A percentile compares a stretch with the other conserved stretches of the same genome.
Evolutionary conservation across 2,888 invertebrate genomes (phyloP).

Genomic region (Protula sp.): DNA sequence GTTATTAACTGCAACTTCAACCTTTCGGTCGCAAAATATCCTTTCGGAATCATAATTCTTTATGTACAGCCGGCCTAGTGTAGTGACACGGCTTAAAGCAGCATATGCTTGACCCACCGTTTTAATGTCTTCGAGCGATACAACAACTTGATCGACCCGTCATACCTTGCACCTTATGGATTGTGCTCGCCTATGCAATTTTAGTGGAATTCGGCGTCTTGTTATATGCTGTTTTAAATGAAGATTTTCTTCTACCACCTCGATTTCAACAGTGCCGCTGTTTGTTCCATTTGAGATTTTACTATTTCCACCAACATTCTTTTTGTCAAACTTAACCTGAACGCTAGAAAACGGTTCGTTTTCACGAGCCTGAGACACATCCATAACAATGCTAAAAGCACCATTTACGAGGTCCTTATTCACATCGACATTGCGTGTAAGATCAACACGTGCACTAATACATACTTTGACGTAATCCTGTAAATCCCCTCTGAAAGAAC

Average conservation of each 20-base stretch:
- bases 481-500: too few species aligned
- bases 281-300: too few species aligned
- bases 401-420: background rate
- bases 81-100: background rate
- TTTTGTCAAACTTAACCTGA: background rate
- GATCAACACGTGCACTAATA: background rate
- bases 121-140: background rate
- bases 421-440: background rate
- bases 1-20: too few species aligned
- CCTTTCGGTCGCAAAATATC: too few species aligned
- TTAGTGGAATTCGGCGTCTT: background rate
- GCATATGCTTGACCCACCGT: background rate
- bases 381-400: too few species aligned
- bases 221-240: too few species aligned
- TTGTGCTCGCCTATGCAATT: background rate
- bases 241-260: too few species aligned
- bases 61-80: background rate
- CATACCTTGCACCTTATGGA: background rate
- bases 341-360: background rate
- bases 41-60: background rate
- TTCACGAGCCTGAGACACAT: background rate
- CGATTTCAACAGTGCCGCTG: too few species aligned
- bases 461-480: background rate
- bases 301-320: too few species aligned
- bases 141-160: background rate